Evolutionary conservation across 2,888 invertebrate genomes (phyloP), one percentile per base, ranked within the genome.

Genomic region (Plagodis pulveraria): DNA sequence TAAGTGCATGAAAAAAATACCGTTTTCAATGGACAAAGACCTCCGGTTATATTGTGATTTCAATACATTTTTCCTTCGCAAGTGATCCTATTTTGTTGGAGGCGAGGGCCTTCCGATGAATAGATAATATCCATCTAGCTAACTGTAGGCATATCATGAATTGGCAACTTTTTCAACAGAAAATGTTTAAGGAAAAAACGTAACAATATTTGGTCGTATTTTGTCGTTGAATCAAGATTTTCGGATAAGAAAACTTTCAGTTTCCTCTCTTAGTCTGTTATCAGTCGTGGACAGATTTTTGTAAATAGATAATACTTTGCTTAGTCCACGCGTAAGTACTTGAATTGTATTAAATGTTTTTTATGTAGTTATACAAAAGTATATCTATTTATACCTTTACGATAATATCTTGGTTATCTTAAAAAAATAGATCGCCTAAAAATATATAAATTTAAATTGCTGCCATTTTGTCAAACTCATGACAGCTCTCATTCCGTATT

Each of bases 41-140:
- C 72, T 78, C 80, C 81, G 86, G 86, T 87, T 88, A 86, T 84
- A 89, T 89, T 90, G 86, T 90, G 89, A 88, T 90, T 91, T 89
- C 88, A 88, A 89, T 91, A 87, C 86, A 85, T 90, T 91, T 68
- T 89, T 86, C 85, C 82, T 81, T 82, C 72, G 82, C 85, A 86
- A 91, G 87, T 90, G 87, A 85, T 84, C 86, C 87, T 85, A 87
- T 90, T 89, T 84, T 79, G 78, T 78, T 86, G 77, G 73, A 77
- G 83, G 83, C 75, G 74, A 73, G 81, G 84, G 80, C 78, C 80
- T 76, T 75, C 67, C 86, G 84, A 86, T 69, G 69, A 66, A 69
- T 69, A 65, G 66, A 69, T 67, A 69, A 69, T 67, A 61, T 67
- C 65, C 83, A 87, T 83, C 85, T 81, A 80, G 82, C 83, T 82